These are phyloP conservation scores for Alligator mississippiensis DNA, from an alignment of 2,113 vertebrate species.

Conservation along the genomic window DNA sequence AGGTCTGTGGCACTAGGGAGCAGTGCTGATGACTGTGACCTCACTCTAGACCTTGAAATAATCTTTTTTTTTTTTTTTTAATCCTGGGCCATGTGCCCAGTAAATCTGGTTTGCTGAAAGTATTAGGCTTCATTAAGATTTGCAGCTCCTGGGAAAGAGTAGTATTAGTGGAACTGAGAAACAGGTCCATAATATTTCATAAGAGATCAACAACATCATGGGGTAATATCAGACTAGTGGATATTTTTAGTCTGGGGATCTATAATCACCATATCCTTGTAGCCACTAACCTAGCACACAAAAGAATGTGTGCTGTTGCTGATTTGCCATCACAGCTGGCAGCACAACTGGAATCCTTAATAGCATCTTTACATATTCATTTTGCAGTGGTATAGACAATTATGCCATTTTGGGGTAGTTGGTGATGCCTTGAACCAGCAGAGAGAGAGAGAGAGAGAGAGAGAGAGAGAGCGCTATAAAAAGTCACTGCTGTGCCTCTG, in stretches of 20 bases:
- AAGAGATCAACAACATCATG: background rate
- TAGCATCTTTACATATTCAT: background rate
- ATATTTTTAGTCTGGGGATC: background rate
- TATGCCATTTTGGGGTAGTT: fast-evolving
- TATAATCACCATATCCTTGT: background rate
- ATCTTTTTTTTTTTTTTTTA: background rate
- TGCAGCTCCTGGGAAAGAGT: background rate
- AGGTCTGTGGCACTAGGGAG: background rate
- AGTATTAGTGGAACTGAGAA: background rate
- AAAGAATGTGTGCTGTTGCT: background rate
- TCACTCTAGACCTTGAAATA: background rate
- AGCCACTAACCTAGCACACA: background rate
- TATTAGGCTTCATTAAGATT: background rate
- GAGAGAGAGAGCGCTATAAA: background rate
- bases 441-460: background rate
- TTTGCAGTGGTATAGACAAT: background rate
- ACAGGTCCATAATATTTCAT: background rate
- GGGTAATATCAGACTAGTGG: background rate
- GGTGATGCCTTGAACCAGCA: background rate
- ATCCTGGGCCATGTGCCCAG: background rate
- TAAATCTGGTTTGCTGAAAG: background rate
- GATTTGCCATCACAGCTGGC: background rate
- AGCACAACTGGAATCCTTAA: background rate
- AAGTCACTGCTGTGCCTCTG: background rate
- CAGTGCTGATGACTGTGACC: background rate